A percentile compares a stretch with the other conserved stretches of the same genome.
phyloP scores from a whole-genome alignment of 2,888 invertebrate species.

The Tridacna crocea region DNA sequence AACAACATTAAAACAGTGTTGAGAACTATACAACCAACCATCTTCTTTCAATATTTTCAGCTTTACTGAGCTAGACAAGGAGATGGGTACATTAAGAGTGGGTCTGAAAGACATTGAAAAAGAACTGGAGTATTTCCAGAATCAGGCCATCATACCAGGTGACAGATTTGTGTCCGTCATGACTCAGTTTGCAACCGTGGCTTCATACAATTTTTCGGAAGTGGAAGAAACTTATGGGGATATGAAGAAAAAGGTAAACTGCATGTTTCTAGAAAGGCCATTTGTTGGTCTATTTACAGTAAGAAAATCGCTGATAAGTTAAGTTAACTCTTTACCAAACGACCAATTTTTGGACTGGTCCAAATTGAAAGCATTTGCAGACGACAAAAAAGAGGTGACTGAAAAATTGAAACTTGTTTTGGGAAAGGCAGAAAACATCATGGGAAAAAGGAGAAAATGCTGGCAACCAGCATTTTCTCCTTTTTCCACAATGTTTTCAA shows the following conservation, averaged over 20 bases:
- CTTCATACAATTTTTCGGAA: conserved; percentile 95
- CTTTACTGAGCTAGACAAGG: conserved; percentile 95
- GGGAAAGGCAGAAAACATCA: too few species aligned
- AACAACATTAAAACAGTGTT: too few species aligned
- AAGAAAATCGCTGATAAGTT: too few species aligned
- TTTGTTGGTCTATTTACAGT: not conserved
- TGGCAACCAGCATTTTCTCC: too few species aligned
- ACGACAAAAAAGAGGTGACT: too few species aligned
- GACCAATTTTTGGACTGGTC: too few species aligned
- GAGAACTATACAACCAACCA: too few species aligned
- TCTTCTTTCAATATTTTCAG: conserved; percentile 85
- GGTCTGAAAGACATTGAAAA: conserved; percentile 94
- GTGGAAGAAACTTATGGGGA: conserved; percentile 96
- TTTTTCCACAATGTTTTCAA: too few species aligned
- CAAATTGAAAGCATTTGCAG: too few species aligned
- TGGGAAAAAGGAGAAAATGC: too few species aligned
- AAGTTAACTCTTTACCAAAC: too few species aligned
- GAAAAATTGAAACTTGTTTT: too few species aligned
- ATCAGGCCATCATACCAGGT: conserved; percentile 86
- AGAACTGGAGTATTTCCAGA: conserved; percentile 94
- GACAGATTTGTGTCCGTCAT: conserved; percentile 96
- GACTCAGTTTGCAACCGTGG: conserved; percentile 97
- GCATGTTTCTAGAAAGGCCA: not conserved
- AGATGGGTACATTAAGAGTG: conserved; percentile 92
- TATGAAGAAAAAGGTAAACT: conserved; percentile 92